Evolutionary conservation across 2,888 invertebrate species (phyloP).

Genomic region (Cosmia pyralina): DNA sequence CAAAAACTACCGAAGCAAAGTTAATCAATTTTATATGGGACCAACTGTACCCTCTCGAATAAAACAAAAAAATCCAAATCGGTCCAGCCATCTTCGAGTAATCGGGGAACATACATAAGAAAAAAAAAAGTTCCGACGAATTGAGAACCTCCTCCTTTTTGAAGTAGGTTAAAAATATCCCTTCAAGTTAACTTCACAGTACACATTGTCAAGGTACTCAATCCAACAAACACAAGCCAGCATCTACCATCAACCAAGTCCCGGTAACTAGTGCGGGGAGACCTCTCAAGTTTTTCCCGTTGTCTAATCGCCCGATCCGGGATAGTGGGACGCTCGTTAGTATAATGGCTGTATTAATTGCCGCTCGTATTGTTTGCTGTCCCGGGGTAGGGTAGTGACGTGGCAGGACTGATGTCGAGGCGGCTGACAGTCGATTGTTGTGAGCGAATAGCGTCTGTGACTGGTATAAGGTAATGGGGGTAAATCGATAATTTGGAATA

Average conservation of each 20-base stretch:
- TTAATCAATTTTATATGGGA: too few relatives aligned
- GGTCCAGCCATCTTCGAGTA: too few relatives aligned
- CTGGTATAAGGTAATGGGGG: not conserved
- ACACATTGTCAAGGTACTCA: slow-evolving; percentile 34
- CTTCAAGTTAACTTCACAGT: slow-evolving; percentile 15
- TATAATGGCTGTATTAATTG: slow-evolving; percentile 86
- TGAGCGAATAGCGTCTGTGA: not conserved
- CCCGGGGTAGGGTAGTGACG: slow-evolving; percentile 62
- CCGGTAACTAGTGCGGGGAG: slow-evolving; percentile 34
- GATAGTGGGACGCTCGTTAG: slow-evolving; percentile 76
- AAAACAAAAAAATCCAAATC: too few relatives aligned
- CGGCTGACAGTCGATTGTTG: slow-evolving; percentile 46
- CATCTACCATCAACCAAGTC: slow-evolving; percentile 34
- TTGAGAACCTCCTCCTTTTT: too few relatives aligned
- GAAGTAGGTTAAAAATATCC: too few relatives aligned
- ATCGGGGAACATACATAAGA: too few relatives aligned
- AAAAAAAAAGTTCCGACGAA: too few relatives aligned
- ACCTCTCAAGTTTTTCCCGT: slow-evolving; percentile 73
- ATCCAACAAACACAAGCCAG: slow-evolving; percentile 51
- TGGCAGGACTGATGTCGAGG: slow-evolving; percentile 35
- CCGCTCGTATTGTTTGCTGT: slow-evolving; percentile 77
- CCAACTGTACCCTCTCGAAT: too few relatives aligned
- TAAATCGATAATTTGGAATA: not conserved
- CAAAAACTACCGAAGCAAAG: too few relatives aligned
- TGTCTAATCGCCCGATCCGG: slow-evolving; percentile 74